Evolutionary conservation across 2,888 invertebrate species (phyloP), one percentile per base, ranked within the genome.

Genomic region (Agrypnus murinus): DNA sequence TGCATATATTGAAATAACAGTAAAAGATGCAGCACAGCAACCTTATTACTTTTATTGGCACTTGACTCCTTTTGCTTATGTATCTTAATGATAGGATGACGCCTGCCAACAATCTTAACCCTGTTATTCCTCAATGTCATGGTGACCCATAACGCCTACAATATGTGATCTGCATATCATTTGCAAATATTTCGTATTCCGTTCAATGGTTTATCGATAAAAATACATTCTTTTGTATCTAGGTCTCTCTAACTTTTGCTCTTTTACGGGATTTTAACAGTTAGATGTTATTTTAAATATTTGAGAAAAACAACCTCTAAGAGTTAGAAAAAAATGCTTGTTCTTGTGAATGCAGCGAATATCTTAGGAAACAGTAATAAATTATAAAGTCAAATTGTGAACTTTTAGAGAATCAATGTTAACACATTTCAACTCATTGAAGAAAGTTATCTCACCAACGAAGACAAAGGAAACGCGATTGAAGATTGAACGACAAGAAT

Each of bases 81-180:
- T 50, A 50, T 50, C 31, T 32, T 31, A 31, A 50, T 25, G 50
- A 32, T 6, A 50, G 14, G 14, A 50, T 50, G 25, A 31, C 31
- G 31, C 50, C 50, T 50, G 25, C 31, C n/a, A 50, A 50, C 50
- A 50, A 50, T 50, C 31, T 50, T 50, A 50, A 50, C 50, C 50
- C 50, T 50, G 19, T 50, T 50, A 46, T 57, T 65, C 32, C n/a
- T 25, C 65, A 65, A 43, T 65, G 65, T 65, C 19, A 9, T 14
- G 55, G 7, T 65, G 65, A 65, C 65, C 65, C 34, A 55, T 57
- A 45, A 55, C 55, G 45, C 65, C 55, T 57, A 65, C 65, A 65
- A 65, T 40, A 45, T 65, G 55, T 65, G 53, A 57, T 55, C 45
- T 19, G 65, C 53, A 65, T 65, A 40, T 34, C 10, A 38, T 55